Percentiles rank a stretch among this genome's conserved stretches.
These are phyloP conservation scores for Pseudomyrmex gracilis DNA, from an alignment of 1,140 invertebrate genomes.

Conservation along the genomic window DNA sequence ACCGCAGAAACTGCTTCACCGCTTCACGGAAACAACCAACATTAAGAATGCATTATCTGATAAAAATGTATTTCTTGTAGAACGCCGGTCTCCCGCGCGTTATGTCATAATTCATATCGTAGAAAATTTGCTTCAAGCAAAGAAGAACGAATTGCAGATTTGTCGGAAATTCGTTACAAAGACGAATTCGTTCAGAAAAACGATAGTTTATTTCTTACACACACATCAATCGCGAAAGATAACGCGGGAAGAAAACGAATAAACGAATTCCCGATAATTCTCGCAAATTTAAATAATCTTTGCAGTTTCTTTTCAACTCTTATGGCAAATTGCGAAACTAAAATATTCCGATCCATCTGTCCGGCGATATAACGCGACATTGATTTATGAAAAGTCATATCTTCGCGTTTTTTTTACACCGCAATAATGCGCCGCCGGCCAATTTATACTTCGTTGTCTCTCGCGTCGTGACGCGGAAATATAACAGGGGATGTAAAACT, in stretches of 20 bases:
- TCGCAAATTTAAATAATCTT: slow-evolving; percentile 32
- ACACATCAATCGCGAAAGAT: background rate
- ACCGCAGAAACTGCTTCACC: background rate
- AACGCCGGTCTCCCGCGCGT: background rate
- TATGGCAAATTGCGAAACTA: slow-evolving; percentile 36
- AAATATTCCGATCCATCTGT: slow-evolving; percentile 58
- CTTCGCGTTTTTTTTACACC: background rate
- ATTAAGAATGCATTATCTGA: background rate
- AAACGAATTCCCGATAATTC: background rate
- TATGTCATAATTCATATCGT: background rate
- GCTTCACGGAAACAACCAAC: background rate
- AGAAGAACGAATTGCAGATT: background rate
- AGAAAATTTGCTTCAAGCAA: background rate
- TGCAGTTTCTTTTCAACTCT: slow-evolving; percentile 22
- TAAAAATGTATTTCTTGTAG: background rate
- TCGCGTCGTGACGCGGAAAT: slow-evolving; percentile 23
- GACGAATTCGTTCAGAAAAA: background rate
- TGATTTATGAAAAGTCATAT: slow-evolving; percentile 56
- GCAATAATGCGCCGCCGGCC: background rate
- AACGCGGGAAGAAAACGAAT: background rate
- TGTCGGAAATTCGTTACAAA: background rate
- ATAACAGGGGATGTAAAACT: slow-evolving; percentile 32
- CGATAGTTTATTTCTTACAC: background rate
- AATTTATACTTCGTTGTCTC: slow-evolving; percentile 33
- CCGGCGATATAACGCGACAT: slow-evolving; percentile 31